Conservation (phyloP, 2,888 invertebrate genomes). For the Xestobium rufovillosum region DNA sequence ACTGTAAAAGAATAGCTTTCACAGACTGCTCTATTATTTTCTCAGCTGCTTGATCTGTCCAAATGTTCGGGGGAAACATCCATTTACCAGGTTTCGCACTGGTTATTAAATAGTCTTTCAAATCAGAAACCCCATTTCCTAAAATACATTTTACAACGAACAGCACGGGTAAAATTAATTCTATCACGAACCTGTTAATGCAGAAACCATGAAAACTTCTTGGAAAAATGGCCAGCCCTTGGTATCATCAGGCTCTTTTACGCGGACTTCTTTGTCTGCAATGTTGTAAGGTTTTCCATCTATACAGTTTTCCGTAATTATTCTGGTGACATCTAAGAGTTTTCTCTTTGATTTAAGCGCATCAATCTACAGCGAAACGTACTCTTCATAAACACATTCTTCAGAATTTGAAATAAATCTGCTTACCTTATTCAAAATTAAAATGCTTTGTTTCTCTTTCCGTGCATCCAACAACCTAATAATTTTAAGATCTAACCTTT, state of each 20-base stretch:
- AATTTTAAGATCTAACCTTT: slow-evolving; percentile 61
- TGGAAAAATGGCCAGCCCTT: slow-evolving; percentile 70
- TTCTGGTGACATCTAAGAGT: slow-evolving; percentile 63
- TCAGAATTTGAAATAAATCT: too few relatives aligned
- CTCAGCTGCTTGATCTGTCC: slow-evolving; percentile 68
- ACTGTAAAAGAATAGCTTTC: slow-evolving; percentile 75
- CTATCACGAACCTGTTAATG: slow-evolving; percentile 53
- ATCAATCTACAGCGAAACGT: slow-evolving; percentile 59
- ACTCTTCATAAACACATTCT: too few relatives aligned
- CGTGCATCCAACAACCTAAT: slow-evolving; percentile 59
- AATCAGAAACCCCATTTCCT: slow-evolving; percentile 37
- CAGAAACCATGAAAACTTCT: slow-evolving; percentile 88
- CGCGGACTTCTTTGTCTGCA: slow-evolving; percentile 19
- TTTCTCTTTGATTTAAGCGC: slow-evolving; percentile 60
- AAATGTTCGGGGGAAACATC: slow-evolving; percentile 57
- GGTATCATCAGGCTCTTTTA: slow-evolving; percentile 23
- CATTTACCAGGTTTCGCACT: slow-evolving; percentile 61
- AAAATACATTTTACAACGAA: slow-evolving; percentile 14
- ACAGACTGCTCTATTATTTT: slow-evolving; percentile 66
- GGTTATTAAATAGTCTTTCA: slow-evolving; percentile 54
- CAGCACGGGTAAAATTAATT: slow-evolving; percentile 46
- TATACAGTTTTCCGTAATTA: slow-evolving; percentile 53
- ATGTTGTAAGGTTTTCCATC: slow-evolving; percentile 31
- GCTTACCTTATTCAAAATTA: slow-evolving; percentile 84
- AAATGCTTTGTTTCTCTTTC: slow-evolving; percentile 55